Evolutionary conservation across 2,888 invertebrate species (phyloP).

Genomic region (Coecobrya sp.): DNA sequence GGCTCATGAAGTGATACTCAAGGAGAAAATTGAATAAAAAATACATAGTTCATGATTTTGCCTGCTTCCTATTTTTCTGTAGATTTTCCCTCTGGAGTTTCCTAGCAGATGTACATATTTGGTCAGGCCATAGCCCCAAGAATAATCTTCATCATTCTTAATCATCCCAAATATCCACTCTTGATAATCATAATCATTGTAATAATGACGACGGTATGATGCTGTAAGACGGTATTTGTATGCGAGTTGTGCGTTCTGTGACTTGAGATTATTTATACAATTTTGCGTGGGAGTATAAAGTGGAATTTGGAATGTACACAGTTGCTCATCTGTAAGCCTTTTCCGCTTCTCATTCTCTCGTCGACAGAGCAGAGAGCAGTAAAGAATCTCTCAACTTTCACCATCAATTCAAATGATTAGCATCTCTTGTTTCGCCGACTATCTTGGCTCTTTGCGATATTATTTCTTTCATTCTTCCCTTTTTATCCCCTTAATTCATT

Average conservation of each 20-base stretch:
- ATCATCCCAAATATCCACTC: background rate
- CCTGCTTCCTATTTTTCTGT: background rate
- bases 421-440: constrained; percentile 8
- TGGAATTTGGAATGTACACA: background rate
- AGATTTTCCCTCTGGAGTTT: background rate
- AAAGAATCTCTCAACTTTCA: background rate
- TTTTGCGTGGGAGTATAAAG: background rate
- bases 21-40: constrained; percentile 6
- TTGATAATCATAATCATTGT: constrained; percentile 1
- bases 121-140: background rate
- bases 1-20: background rate
- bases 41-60: background rate
- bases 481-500: constrained; percentile 51
- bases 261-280: background rate
- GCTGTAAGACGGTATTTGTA: background rate
- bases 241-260: background rate
- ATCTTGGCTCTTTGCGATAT: background rate
- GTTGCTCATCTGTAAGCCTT: background rate
- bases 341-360: background rate
- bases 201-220: background rate
- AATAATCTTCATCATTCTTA: background rate
- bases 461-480: background rate
- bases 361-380: background rate
- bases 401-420: constrained; percentile 14
- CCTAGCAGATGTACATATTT: background rate